Conservation (phyloP, 1,140 invertebrate species). For the Pissodes strobi region DNA sequence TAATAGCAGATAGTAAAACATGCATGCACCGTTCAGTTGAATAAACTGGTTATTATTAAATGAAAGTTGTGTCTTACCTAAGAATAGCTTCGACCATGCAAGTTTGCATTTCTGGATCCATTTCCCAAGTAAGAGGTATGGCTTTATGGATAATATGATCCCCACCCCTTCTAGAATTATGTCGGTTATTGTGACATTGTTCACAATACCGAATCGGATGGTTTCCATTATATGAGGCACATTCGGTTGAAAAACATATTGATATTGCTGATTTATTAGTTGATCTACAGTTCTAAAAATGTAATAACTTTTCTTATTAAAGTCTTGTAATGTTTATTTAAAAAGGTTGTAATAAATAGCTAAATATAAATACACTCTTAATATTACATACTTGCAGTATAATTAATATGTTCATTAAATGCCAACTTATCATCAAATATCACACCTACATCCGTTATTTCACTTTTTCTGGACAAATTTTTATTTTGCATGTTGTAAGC, state of each 20-base stretch:
- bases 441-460: too few species aligned
- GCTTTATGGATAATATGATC: conserved; percentile 90
- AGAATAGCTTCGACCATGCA: conserved; percentile 97
- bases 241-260: conserved; percentile 96
- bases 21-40: too few species aligned
- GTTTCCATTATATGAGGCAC: conserved; percentile 93
- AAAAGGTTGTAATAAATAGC: not conserved
- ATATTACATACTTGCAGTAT: too few species aligned
- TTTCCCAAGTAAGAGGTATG: conserved; percentile 82
- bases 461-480: too few species aligned
- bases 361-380: too few species aligned
- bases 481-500: too few species aligned
- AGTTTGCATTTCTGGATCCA: conserved; percentile 87
- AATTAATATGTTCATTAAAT: too few species aligned
- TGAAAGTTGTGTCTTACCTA: too few species aligned
- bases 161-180: conserved; percentile 81
- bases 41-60: too few species aligned
- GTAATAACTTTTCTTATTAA: not conserved
- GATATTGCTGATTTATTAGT: conserved; percentile 92
- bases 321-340: conserved; percentile 2
- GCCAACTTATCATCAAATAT: too few species aligned
- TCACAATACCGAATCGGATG: conserved; percentile 93
- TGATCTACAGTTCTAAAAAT: conserved; percentile 84
- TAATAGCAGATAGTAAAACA: too few species aligned
- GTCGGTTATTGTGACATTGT: conserved; percentile 87